Evolutionary conservation across 2,113 vertebrate genomes (phyloP), one percentile per base, ranked within the genome.

Genomic region (Python bivittatus): DNA sequence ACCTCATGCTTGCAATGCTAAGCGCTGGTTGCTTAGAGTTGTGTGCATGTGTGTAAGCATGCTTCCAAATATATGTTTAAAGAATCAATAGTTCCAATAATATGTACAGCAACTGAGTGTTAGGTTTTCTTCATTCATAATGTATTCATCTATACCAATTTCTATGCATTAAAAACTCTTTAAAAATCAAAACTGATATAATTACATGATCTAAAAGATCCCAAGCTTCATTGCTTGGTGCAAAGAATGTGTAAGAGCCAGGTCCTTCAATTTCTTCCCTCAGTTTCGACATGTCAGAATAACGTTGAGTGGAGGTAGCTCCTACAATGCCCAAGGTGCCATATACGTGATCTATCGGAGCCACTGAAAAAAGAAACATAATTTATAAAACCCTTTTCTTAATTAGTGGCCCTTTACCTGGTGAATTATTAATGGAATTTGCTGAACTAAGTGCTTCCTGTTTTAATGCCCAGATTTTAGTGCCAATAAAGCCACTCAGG

Each of bases 201-300:
- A 98, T 98, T 97, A 99, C 99, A 79, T 95, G n/a, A 93, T 98
- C 97, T 96, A 99, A 94, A 86, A 97, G 94, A 2, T 98, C 98
- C 99, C 99, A 99, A 33, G 99, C 99, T 1, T 99, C 99, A 5
- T 99, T 99, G 94, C 98, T 99, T 2, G 99, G 99, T 90, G 99
- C 98, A 94, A 99, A 99, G 95, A 99, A 98, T 25, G 99, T 99
- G 93, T 95, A 99, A 0, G 99, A 99, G 57, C 99, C 99, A 20
- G 96, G 92, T 92, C 99, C 99, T 94, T 99, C 99, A 1, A 99
- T 99, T 94, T 99, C 99, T 90, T 97, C 94, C 93, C 97, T 98
- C 87, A 99, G 97, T 52, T 98, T 98, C 60, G 99, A 99, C 38
- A 98, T 85, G 3, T 98, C 98, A 9, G 98, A 97, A 57, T 99